Conservation (phyloP, 2,888 invertebrate genomes). For the Temnothorax ravouxi region DNA sequence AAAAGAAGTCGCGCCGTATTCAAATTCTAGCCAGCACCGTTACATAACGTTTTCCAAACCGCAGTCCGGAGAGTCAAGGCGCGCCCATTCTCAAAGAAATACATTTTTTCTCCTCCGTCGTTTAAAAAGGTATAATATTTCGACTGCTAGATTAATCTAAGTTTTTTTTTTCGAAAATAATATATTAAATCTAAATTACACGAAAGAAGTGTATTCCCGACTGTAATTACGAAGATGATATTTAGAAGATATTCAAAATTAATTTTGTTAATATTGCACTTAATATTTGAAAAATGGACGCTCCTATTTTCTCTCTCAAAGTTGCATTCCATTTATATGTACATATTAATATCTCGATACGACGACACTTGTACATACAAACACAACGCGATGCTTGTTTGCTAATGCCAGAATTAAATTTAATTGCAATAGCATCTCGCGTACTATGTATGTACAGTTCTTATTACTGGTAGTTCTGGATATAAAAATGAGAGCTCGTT, state of each 20-base stretch:
- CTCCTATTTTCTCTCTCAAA: not conserved
- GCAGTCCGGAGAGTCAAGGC: not conserved
- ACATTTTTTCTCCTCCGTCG: not conserved
- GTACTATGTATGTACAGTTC: not conserved
- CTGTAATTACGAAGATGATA: not conserved
- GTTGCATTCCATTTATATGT: not conserved
- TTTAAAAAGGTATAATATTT: not conserved
- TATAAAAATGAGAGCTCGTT: constrained; percentile 56
- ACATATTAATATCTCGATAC: not conserved
- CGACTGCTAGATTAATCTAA: not conserved
- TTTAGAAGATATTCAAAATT: not conserved
- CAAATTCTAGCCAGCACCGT: constrained; percentile 30
- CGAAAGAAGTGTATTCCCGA: not conserved
- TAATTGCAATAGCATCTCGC: not conserved
- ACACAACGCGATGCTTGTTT: constrained; percentile 3
- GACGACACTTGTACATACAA: constrained; percentile 4
- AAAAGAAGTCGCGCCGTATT: constrained; percentile 23
- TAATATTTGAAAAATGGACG: not conserved
- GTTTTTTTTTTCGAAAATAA: not conserved
- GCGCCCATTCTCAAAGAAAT: not conserved
- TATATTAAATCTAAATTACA: not conserved
- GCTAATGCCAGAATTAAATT: constrained; percentile 37
- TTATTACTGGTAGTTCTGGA: not conserved
- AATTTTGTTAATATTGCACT: not conserved
- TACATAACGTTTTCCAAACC: constrained; percentile 3